Evolutionary conservation across 2,888 invertebrate species (phyloP).

Genomic region (Aquatica leii): DNA sequence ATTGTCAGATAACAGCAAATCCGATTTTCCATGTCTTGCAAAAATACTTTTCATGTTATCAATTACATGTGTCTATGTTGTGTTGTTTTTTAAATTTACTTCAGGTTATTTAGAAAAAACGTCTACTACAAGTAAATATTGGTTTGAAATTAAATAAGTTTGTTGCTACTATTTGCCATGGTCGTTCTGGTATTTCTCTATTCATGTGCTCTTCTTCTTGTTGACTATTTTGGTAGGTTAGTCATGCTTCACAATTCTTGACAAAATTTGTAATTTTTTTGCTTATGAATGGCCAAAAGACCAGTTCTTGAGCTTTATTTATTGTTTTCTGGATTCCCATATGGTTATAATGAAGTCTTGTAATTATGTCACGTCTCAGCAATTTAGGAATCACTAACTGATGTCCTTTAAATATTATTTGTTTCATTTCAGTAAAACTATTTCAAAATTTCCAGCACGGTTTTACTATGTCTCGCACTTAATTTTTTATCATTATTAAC

Average conservation of each 20-base stretch:
- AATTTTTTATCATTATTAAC: too few species aligned
- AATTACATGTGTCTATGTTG: neutral
- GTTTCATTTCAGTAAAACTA: neutral
- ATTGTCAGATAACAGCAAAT: constrained; percentile 1
- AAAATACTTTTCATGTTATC: neutral
- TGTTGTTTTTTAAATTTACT: neutral
- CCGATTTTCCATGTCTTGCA: neutral
- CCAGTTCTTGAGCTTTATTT: too few species aligned
- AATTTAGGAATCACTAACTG: neutral
- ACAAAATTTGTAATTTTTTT: neutral
- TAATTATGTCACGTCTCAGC: constrained; percentile 1
- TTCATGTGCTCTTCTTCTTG: too few species aligned
- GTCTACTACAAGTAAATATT: too few species aligned
- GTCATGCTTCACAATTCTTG: too few species aligned
- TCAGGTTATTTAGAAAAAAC: too few species aligned
- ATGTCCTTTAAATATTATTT: neutral
- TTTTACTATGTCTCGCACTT: neutral
- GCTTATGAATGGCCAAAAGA: neutral
- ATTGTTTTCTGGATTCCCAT: too few species aligned
- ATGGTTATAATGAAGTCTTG: too few species aligned
- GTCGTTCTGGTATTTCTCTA: neutral
- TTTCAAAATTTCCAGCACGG: neutral
- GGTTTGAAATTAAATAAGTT: too few species aligned
- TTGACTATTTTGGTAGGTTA: too few species aligned
- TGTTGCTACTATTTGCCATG: too few species aligned